Evolutionary conservation across 64 coral and sea anemone species (phyloP).

Genomic region (Montipora sp.): DNA sequence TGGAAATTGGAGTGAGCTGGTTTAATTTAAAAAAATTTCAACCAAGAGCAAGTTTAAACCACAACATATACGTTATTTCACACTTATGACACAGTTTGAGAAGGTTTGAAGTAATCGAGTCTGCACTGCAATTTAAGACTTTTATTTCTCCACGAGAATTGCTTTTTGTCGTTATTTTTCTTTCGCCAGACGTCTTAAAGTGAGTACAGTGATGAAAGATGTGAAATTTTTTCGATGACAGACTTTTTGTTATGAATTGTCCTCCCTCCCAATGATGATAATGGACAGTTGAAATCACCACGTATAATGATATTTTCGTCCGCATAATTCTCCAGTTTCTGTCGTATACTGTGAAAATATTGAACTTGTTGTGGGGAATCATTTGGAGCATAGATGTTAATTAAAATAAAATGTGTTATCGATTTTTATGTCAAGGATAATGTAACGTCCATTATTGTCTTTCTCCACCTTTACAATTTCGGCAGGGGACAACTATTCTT

Average conservation of each 20-base stretch:
- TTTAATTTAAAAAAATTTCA: too few relatives aligned
- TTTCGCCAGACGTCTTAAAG: not conserved
- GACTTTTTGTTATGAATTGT: not conserved
- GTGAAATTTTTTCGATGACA: not conserved
- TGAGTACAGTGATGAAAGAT: not conserved
- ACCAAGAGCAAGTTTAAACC: too few relatives aligned
- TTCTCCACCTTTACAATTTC: too few relatives aligned
- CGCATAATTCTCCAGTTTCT: not conserved
- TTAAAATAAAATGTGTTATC: not conserved
- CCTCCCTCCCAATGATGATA: not conserved
- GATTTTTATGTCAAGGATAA: constrained; percentile 13
- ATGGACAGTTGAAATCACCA: constrained; percentile 13
- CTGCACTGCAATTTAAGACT: too few relatives aligned
- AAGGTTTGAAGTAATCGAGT: not conserved
- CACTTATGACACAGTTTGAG: not conserved
- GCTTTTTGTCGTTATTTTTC: constrained; percentile 6
- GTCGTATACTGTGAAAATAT: not conserved
- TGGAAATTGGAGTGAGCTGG: too few relatives aligned
- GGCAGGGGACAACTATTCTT: too few relatives aligned
- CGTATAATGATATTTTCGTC: not conserved
- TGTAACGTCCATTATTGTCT: not conserved
- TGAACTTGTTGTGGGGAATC: not conserved
- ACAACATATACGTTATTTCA: not conserved
- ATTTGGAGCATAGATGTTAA: constrained; percentile 25
- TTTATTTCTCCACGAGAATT: constrained; percentile 6